Evolutionary conservation across 2,797 vertebrate genomes (phyloP).

Genomic region (Luscinia megarhynchos): DNA sequence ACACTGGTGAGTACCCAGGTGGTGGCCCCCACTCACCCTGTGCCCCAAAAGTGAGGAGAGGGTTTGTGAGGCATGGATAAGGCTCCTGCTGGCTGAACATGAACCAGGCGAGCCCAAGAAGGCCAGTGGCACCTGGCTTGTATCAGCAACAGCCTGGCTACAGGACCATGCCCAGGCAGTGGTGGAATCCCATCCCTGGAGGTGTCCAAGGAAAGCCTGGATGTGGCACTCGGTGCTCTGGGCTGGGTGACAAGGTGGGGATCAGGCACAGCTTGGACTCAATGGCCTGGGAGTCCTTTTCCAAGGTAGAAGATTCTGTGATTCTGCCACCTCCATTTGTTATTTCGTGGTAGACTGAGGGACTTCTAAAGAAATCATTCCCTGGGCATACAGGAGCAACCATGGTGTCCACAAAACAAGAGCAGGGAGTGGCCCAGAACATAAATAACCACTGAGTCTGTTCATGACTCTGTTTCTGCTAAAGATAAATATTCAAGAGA

Average conservation of each 20-base stretch:
- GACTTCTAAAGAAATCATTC: neutral
- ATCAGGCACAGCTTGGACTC: neutral
- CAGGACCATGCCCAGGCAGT: neutral
- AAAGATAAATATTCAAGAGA: neutral
- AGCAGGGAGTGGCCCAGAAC: neutral
- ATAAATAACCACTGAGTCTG: neutral
- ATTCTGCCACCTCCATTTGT: neutral
- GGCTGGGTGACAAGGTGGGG: neutral
- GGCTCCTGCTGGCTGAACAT: neutral
- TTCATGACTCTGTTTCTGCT: neutral
- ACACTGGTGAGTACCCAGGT: rapidly evolving
- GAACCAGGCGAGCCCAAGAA: neutral
- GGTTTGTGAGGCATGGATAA: neutral
- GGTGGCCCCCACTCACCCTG: neutral
- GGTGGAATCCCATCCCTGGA: neutral
- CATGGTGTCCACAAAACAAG: neutral
- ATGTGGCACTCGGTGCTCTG: neutral
- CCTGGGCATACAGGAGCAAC: neutral
- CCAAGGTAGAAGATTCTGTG: neutral
- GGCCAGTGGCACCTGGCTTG: neutral
- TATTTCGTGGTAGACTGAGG: neutral
- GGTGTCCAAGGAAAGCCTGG: neutral
- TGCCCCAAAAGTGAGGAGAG: neutral
- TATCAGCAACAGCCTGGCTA: neutral
- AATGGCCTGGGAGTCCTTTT: rapidly evolving